Conservation (phyloP, 2,888 invertebrate species). For the Pollenia angustigena region DNA sequence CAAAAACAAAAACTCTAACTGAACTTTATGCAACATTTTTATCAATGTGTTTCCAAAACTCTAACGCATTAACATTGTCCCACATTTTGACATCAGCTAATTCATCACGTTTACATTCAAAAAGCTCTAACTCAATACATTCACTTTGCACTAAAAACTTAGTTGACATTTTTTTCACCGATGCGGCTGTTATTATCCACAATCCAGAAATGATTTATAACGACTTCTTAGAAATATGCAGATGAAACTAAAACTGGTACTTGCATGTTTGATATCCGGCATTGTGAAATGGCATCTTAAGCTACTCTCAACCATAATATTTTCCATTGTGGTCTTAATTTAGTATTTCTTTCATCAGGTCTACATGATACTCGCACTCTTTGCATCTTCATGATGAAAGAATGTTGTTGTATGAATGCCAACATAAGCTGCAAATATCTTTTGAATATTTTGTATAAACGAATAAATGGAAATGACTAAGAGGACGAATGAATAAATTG, state of each 20-base stretch:
- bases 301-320: constrained; percentile 1
- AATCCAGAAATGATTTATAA: constrained; percentile 25
- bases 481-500: constrained; percentile 27
- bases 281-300: constrained; percentile 26
- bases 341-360: not conserved
- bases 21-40: too few species aligned
- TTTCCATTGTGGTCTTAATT: constrained; percentile 27
- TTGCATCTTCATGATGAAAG: not conserved
- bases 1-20: too few species aligned
- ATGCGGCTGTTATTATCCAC: not conserved
- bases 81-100: too few species aligned
- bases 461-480: constrained; percentile 29
- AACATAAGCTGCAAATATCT: constrained; percentile 31
- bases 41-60: too few species aligned
- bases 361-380: not conserved
- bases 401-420: constrained; percentile 22
- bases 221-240: not conserved
- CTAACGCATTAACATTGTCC: too few species aligned
- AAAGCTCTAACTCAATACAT: not conserved
- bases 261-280: constrained; percentile 2
- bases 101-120: too few species aligned
- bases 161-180: constrained; percentile 26
- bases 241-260: not conserved
- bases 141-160: not conserved
- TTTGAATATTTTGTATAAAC: constrained; percentile 7